Conservation (phyloP, 2,888 invertebrate species). For the Caenorhabditis plicata region DNA sequence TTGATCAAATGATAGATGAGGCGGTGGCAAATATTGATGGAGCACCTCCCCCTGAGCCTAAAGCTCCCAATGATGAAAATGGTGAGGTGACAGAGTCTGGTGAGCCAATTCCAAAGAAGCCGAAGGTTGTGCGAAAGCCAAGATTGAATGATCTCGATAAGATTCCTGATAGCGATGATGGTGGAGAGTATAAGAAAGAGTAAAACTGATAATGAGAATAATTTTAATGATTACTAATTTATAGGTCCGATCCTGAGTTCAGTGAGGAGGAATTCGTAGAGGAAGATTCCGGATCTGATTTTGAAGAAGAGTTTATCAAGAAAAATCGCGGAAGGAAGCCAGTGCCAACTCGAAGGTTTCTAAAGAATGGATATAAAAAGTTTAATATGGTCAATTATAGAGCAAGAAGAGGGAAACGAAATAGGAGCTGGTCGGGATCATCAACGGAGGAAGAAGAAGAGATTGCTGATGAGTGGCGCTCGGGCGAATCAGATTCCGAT, state of each 20-base stretch:
- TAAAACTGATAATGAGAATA: not conserved
- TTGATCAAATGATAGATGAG: conserved; percentile 3
- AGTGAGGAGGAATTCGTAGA: conserved; percentile 1
- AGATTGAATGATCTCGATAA: conserved; percentile 33
- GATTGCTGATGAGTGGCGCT: conserved; percentile 2
- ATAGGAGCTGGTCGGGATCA: conserved; percentile 1
- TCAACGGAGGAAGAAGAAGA: not conserved
- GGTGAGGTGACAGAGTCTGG: conserved; percentile 75
- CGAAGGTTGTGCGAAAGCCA: conserved; percentile 12
- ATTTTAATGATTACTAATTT: not conserved
- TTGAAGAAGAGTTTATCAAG: conserved; percentile 4
- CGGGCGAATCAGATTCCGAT: conserved; percentile 3
- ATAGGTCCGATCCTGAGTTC: not conserved
- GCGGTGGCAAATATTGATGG: conserved; percentile 1
- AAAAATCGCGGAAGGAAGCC: not conserved
- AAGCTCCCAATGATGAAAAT: conserved; percentile 71
- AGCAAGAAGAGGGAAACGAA: not conserved
- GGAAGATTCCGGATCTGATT: conserved; percentile 5
- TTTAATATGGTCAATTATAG: too few relatives aligned
- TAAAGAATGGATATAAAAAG: too few relatives aligned
- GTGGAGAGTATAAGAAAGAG: conserved; percentile 27
- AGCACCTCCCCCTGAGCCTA: conserved; percentile 1
- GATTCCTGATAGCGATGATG: conserved; percentile 33
- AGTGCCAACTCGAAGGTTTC: not conserved
- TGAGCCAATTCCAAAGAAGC: conserved; percentile 9